These are phyloP conservation scores for Caligus rogercresseyi DNA, from an alignment of 1,140 invertebrate species.

Conservation along the genomic window DNA sequence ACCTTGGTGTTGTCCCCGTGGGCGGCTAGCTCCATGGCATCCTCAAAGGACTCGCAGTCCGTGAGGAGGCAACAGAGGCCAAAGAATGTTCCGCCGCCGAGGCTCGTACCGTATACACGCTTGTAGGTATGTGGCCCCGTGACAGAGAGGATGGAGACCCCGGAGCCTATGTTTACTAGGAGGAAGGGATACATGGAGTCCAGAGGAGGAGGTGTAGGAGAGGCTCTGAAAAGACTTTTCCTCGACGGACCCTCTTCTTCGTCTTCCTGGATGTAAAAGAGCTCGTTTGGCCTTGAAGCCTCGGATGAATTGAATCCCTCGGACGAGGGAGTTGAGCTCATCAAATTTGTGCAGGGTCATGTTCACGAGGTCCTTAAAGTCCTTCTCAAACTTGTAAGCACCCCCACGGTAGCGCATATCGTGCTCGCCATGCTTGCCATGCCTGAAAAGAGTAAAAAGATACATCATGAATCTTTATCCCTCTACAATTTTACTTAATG, in stretches of 20 bases:
- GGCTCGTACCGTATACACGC: constrained; percentile 85
- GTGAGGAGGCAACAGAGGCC: constrained; percentile 88
- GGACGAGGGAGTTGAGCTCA: constrained; percentile 84
- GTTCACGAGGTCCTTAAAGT: constrained; percentile 81
- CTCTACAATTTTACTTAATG: no score
- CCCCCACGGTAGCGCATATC: constrained; percentile 94
- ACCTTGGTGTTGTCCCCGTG: constrained; percentile 80
- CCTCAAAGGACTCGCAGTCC: constrained; percentile 89
- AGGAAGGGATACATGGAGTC: constrained; percentile 27
- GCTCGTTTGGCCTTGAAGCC: constrained; percentile 68
- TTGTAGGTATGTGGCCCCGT: constrained; percentile 74
- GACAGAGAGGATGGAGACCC: constrained; percentile 85
- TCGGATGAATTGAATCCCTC: constrained; percentile 86
- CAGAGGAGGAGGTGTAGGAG: constrained; percentile 49
- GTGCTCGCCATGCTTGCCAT: constrained; percentile 84
- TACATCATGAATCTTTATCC: no score
- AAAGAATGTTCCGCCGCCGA: constrained; percentile 92
- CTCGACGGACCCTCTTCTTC: constrained; percentile 53
- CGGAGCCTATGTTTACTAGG: constrained; percentile 93
- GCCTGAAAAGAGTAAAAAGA: no score
- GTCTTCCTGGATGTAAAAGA: constrained; percentile 73
- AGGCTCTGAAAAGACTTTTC: constrained; percentile 46
- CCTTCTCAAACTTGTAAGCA: constrained; percentile 89
- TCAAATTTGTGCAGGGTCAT: constrained; percentile 87
- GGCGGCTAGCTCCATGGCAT: constrained; percentile 84